Conservation (phyloP, 2,888 invertebrate species). For the Oasisia sp. region DNA sequence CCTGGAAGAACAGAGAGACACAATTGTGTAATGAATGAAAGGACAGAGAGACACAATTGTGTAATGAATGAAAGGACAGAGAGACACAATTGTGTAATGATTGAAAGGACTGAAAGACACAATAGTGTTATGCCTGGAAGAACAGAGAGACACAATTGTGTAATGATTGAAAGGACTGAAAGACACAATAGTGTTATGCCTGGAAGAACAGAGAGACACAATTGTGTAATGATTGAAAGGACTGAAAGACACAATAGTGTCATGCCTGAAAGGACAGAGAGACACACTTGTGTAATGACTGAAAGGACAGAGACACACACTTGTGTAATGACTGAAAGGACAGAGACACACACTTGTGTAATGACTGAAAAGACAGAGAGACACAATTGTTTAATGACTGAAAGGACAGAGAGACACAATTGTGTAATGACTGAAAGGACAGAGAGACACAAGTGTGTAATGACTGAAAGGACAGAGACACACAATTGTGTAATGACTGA, state of each 20-base stretch:
- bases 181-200: background rate
- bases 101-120: background rate
- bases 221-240: too few relatives aligned
- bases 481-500: background rate
- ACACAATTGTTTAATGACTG: conserved; percentile 26
- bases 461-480: background rate
- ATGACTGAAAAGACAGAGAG: too few relatives aligned
- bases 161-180: background rate
- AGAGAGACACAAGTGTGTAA: background rate
- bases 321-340: too few relatives aligned
- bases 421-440: background rate
- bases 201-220: background rate
- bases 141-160: too few relatives aligned
- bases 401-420: background rate
- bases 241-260: too few relatives aligned
- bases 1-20: background rate
- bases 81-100: background rate
- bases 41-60: background rate
- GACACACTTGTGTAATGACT: too few relatives aligned
- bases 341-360: too few relatives aligned
- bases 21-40: background rate
- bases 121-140: background rate
- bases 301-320: too few relatives aligned
- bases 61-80: background rate
- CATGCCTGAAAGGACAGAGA: too few relatives aligned